phyloP scores from a whole-genome alignment of 2,888 invertebrate species.

The Drosophila kanekoi region DNA sequence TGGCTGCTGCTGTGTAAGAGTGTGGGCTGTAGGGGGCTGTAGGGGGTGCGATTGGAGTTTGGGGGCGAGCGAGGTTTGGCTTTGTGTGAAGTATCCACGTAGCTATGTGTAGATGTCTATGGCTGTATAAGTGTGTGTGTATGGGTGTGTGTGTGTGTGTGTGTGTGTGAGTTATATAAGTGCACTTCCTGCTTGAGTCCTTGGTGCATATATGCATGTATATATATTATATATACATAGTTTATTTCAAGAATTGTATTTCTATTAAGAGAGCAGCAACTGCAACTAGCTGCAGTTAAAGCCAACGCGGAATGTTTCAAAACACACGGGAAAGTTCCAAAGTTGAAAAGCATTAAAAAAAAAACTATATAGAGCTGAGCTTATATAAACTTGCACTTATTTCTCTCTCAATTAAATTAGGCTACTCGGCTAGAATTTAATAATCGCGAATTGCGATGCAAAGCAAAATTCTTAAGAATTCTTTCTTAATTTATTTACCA shows the following conservation, averaged over 20 bases:
- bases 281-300: conserved; percentile 14
- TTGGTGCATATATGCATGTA: conserved; percentile 17
- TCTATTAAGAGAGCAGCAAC: conserved; percentile 22
- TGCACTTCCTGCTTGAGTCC: conserved; percentile 50
- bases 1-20: conserved; percentile 42
- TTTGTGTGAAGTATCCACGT: conserved; percentile 40
- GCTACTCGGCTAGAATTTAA: no score
- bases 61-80: conserved; percentile 33
- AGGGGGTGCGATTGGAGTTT: neutral
- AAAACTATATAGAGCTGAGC: no score
- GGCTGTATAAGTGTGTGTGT: conserved; percentile 17
- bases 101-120: conserved; percentile 6
- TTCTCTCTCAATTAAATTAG: no score
- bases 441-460: no score
- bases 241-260: conserved; percentile 13
- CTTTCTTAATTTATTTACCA: no score
- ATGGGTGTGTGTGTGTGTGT: neutral
- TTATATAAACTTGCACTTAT: no score
- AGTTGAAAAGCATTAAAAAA: neutral
- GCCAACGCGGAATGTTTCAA: conserved; percentile 25
- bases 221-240: no score
- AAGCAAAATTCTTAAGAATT: no score
- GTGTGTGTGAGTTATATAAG: conserved; percentile 27
- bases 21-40: no score
- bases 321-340: conserved; percentile 8